phyloP scores from a whole-genome alignment of 2,888 invertebrate species.

The Teinopalpus imperialis region DNA sequence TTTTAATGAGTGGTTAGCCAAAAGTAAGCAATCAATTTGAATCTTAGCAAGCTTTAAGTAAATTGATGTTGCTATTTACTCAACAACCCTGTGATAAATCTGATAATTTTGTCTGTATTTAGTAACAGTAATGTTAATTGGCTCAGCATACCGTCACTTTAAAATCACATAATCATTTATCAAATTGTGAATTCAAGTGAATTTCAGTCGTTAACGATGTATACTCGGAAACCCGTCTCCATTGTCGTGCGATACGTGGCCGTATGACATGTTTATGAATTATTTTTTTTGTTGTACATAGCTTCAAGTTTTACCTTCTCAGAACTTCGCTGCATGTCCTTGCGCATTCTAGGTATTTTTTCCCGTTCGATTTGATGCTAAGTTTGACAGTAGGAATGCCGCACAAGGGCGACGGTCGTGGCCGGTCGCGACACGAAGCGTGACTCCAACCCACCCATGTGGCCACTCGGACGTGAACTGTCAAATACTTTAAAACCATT shows the following conservation, averaged over 20 bases:
- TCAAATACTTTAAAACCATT: conserved; percentile 37
- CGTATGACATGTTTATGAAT: conserved; percentile 14
- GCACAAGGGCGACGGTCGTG: conserved; percentile 64
- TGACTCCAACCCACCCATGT: conserved; percentile 54
- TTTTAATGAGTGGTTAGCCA: conserved; percentile 43
- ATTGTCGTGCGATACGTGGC: conserved; percentile 7
- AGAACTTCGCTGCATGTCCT: conserved; percentile 47
- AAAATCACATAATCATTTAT: conserved; percentile 16
- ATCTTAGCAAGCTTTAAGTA: conserved; percentile 5
- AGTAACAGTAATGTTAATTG: conserved; percentile 18
- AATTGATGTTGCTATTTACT: conserved; percentile 3
- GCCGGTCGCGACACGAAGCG: conserved; percentile 59
- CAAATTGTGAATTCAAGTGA: conserved; percentile 18
- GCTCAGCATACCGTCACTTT: conserved; percentile 1
- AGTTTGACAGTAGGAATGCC: conserved; percentile 75
- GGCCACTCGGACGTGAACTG: conserved; percentile 47
- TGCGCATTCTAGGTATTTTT: conserved; percentile 56
- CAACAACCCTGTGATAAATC: conserved; percentile 5
- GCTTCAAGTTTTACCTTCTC: conserved; percentile 23
- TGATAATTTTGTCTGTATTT: conserved; percentile 12
- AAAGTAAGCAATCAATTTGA: conserved; percentile 22
- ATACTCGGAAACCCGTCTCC: conserved; percentile 15
- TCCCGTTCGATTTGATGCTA: conserved; percentile 58
- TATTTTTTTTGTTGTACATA: conserved; percentile 1
- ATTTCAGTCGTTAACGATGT: conserved; percentile 12